Evolutionary conservation across 1,140 invertebrate species (phyloP).

Genomic region (Rhyzopertha dominica): DNA sequence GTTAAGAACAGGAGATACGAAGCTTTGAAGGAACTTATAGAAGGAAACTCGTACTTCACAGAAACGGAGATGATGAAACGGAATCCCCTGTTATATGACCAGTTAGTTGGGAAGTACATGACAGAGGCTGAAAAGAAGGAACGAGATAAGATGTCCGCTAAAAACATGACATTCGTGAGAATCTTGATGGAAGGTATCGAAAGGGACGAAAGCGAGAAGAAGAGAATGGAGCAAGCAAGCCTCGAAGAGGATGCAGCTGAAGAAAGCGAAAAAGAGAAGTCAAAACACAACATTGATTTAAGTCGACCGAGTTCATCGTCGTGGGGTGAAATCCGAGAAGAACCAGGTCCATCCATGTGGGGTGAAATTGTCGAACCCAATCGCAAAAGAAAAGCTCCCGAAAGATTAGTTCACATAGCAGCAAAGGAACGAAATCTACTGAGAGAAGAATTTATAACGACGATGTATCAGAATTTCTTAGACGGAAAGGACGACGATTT

Average conservation of each 20-base stretch:
- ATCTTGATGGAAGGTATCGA: slow-evolving; percentile 66
- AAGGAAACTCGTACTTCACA: slow-evolving; percentile 76
- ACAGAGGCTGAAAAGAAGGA: slow-evolving; percentile 66
- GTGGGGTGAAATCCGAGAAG: slow-evolving; percentile 52
- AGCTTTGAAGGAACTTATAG: slow-evolving; percentile 70
- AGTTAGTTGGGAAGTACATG: slow-evolving; percentile 80
- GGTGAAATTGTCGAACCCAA: slow-evolving; percentile 9
- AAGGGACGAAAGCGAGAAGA: slow-evolving; percentile 56
- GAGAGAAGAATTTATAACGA: slow-evolving; percentile 75
- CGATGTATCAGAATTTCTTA: slow-evolving; percentile 85
- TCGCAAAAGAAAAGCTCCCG: slow-evolving; percentile 18
- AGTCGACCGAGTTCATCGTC: slow-evolving; percentile 29
- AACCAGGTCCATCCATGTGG: slow-evolving; percentile 36
- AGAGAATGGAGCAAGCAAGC: slow-evolving; percentile 46
- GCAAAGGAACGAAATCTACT: slow-evolving; percentile 60
- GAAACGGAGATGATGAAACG: slow-evolving; percentile 89
- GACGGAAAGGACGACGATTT: slow-evolving; percentile 77
- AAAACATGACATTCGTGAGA: slow-evolving; percentile 60
- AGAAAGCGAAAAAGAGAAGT: slow-evolving; percentile 37
- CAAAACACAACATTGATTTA: slow-evolving; percentile 12
- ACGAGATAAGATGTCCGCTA: slow-evolving; percentile 53
- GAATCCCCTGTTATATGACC: slow-evolving; percentile 84
- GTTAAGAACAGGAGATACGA: slow-evolving; percentile 77
- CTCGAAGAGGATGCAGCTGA: slow-evolving; percentile 42
- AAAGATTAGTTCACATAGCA: slow-evolving; percentile 42